Conservation (phyloP, 2,797 vertebrate species). For the Nannoperca australis region DNA sequence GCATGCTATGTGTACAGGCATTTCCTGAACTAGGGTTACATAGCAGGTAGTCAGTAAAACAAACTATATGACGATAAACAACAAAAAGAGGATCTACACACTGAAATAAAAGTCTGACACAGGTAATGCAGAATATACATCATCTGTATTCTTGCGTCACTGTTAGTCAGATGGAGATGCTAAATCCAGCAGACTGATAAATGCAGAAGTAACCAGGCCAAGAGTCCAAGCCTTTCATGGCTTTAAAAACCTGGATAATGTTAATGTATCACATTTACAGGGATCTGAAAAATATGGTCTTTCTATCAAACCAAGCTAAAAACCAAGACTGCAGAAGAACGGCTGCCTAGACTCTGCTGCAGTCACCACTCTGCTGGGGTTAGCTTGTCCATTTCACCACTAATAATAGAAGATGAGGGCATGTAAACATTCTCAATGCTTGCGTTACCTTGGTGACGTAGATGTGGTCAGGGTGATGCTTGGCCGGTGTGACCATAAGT, state of each 20-base stretch:
- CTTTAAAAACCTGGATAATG: slow-evolving; percentile 6
- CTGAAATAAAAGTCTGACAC: background rate
- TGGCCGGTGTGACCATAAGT: slow-evolving; percentile 96
- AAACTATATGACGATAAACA: background rate
- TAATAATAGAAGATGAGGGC: slow-evolving; percentile 31
- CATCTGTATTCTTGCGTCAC: background rate
- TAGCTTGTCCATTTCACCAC: slow-evolving; percentile 35
- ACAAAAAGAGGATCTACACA: background rate
- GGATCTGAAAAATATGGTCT: slow-evolving; percentile 5
- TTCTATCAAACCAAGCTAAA: slow-evolving; percentile 5
- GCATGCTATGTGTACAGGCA: background rate
- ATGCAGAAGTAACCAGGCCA: background rate
- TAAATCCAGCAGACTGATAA: slow-evolving; percentile 14
- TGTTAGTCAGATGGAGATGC: background rate
- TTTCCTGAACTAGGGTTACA: background rate
- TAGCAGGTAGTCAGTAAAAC: background rate
- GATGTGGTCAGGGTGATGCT: slow-evolving; percentile 97
- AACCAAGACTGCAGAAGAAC: background rate
- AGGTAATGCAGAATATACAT: background rate
- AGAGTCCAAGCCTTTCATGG: background rate
- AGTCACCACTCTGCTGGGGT: slow-evolving; percentile 25
- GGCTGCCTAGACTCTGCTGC: slow-evolving; percentile 1
- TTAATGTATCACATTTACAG: background rate
- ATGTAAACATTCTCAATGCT: slow-evolving; percentile 1
- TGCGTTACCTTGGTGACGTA: slow-evolving; percentile 94